Base-by-base conservation (phyloP, 2,113 vertebrate genomes). In the Scophthalmus maximus region DNA sequence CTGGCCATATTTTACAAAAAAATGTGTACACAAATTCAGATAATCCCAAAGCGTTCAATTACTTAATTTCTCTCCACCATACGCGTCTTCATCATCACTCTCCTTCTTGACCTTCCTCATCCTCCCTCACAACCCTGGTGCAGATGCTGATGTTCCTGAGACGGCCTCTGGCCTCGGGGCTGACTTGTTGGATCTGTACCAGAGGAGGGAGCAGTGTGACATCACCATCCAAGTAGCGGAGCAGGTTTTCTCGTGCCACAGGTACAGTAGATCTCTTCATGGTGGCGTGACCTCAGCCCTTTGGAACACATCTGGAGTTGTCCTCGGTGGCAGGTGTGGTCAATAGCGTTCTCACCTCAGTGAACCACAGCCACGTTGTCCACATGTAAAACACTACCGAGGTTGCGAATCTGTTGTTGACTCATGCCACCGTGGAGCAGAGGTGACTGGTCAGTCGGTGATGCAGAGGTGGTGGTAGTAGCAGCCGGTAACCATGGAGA, bases 191-290 rank as follows among this genome's bases (percentile, higher is more conserved):
- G 91, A 90, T 76, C 91, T 98, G 67, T 97, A 95, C 64, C 76
- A 91, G 86, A 93, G 92, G 6, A 88, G 85, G 36, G 91, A 85
- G 84, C 94, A 92, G 76, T 93, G 95, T 84, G 96, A 98, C 89
- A 94, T 95, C 89, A 95, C 78, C 84, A 95, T 98, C 86, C 94
- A 94, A 47, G 77, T 95, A 84, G 95, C 94, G 65, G 95, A 94
- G 73, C 93, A 92, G 90, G 65, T 82, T 56, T 97, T 98, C 88
- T 93, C 89, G 83, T 95, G 94, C 83, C 96, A 98, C 94, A 97
- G 96, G 97, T 98, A 95, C 20, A 22, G 20, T 23, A 23, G 4
- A 8, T 49, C 8, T 49, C 6, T 23, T 56, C 26, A 46, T 10
- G 40, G 15, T 7, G 40, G 6, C 18, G n/a, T n/a, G n/a, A 6